Percentiles rank a stretch among this genome's conserved stretches.
Conservation (phyloP, 2,888 invertebrate species). For the Scaptomyza cyrtandrae region DNA sequence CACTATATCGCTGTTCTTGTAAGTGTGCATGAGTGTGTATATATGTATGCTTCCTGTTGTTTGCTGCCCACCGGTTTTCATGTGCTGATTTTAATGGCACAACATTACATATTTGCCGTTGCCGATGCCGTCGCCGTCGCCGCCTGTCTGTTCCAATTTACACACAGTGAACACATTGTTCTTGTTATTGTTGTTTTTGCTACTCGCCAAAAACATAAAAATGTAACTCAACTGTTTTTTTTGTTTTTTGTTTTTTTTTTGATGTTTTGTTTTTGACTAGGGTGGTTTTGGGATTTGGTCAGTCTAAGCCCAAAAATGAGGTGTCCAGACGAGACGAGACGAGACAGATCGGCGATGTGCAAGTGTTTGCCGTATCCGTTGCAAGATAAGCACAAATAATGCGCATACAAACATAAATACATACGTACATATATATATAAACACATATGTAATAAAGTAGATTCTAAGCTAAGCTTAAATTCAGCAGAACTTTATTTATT, state of each 20-base stretch:
- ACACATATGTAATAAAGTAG: neutral
- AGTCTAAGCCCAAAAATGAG: conserved; percentile 7
- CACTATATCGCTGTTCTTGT: conserved; percentile 24
- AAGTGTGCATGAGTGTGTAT: conserved; percentile 5
- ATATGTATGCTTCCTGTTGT: conserved; percentile 49
- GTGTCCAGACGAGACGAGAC: conserved; percentile 55
- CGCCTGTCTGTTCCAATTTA: conserved; percentile 68
- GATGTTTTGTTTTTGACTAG: conserved; percentile 29
- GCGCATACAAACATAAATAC: neutral
- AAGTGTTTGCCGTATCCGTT: conserved; percentile 51
- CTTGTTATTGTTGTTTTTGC: conserved; percentile 40
- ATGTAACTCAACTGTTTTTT: conserved; percentile 42
- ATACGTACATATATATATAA: neutral
- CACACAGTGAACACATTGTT: conserved; percentile 51
- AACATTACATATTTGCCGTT: conserved; percentile 55
- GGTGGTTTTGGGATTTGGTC: conserved; percentile 52
- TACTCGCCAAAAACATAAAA: conserved; percentile 40
- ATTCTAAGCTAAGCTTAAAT: too few species aligned
- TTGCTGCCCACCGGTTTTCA: conserved; percentile 55
- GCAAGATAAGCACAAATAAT: conserved; percentile 36
- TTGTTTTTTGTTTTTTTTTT: too few species aligned
- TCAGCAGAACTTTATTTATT: too few species aligned
- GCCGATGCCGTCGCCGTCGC: conserved; percentile 16
- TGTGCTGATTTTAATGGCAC: conserved; percentile 70
- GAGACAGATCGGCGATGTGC: conserved; percentile 71